Evolutionary conservation across 1,140 invertebrate species (phyloP).

Genomic region (Apis mellifera): DNA sequence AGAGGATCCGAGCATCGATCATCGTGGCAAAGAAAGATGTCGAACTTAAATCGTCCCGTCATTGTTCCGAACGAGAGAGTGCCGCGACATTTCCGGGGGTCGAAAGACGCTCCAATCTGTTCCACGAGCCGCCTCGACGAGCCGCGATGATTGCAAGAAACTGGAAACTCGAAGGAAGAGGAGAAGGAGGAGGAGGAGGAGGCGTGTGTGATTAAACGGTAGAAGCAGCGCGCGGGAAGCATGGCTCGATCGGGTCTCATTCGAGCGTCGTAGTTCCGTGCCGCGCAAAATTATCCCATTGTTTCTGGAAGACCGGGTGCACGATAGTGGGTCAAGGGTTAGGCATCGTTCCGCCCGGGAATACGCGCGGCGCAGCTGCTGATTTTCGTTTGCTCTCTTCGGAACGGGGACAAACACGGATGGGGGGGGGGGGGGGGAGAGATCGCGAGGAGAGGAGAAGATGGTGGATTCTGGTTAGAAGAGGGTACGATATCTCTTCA

Average conservation of each 20-base stretch:
- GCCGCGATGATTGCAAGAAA: conserved; percentile 16
- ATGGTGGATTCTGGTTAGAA: not conserved
- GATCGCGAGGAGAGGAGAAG: not conserved
- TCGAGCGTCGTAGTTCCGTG: conserved; percentile 2
- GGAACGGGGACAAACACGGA: conserved; percentile 6
- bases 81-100: not conserved
- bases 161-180: not conserved
- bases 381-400: conserved; percentile 1
- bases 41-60: not conserved
- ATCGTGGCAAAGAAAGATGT: not conserved
- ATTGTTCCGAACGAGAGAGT: not conserved
- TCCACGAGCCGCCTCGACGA: not conserved
- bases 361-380: not conserved
- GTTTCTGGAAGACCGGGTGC: conserved; percentile 32
- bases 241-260: conserved; percentile 45
- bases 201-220: conserved; percentile 22
- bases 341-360: not conserved
- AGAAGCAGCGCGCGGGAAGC: not conserved
- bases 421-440: too few species aligned
- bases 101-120: conserved; percentile 3
- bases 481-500: conserved; percentile 25
- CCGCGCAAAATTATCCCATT: conserved; percentile 44
- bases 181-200: not conserved
- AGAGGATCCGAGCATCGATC: not conserved
- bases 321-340: conserved; percentile 57